Evolutionary conservation across 2,888 invertebrate species (phyloP).

Genomic region (Pteria penguin): DNA sequence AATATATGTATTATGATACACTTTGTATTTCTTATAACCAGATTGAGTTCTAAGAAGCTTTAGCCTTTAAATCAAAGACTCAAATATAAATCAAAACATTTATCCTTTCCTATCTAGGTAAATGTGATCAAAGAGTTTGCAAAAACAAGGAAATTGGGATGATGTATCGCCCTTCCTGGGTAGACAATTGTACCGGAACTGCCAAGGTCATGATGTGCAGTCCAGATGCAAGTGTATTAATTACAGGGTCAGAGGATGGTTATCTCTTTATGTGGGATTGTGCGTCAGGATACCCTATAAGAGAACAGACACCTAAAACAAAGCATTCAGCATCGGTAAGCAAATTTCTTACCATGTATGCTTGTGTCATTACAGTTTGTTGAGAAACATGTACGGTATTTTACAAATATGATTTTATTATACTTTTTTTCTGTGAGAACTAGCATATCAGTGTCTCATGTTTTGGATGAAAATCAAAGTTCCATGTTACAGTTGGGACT

Average conservation of each 20-base stretch:
- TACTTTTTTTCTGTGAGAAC: too few relatives aligned
- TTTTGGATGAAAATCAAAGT: too few relatives aligned
- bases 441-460: too few relatives aligned
- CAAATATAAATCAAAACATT: too few relatives aligned
- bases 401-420: background rate
- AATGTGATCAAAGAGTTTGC: conserved; percentile 65
- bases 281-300: conserved; percentile 60
- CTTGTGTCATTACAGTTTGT: background rate
- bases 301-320: conserved; percentile 56
- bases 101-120: conserved; percentile 63
- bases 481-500: too few relatives aligned
- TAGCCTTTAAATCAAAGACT: too few relatives aligned
- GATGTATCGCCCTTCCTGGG: conserved; percentile 66
- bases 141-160: conserved; percentile 54
- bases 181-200: conserved; percentile 52
- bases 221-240: conserved; percentile 49
- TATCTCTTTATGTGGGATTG: conserved; percentile 63
- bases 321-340: conserved; percentile 65
- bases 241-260: conserved; percentile 70
- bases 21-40: too few relatives aligned
- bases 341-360: background rate
- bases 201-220: conserved; percentile 53
- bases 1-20: too few relatives aligned
- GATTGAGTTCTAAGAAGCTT: too few relatives aligned
- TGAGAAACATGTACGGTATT: background rate